Base-by-base conservation (phyloP, 1,140 invertebrate genomes). In the Caenorhabditis remanei region DNA sequence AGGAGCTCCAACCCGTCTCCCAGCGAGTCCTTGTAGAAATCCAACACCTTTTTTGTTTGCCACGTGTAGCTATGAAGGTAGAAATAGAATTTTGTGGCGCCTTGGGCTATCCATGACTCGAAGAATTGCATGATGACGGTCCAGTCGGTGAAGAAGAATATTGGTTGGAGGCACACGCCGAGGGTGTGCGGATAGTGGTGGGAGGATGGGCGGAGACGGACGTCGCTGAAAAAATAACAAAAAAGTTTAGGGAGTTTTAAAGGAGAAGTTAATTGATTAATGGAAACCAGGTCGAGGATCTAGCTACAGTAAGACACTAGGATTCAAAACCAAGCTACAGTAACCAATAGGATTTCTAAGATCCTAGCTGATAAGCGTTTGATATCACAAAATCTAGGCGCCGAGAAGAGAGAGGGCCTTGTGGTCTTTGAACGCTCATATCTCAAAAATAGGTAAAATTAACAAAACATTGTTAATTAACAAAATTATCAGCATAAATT, bases 21-120 rank as follows among this genome's bases (percentile, higher is more conserved):
- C 55, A 84, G 14, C 11, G 83, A 84, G 21, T 84, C 21, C 41
- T 84, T 84, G 40, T 84, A 84, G 24, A 84, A 84, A 84, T 84
- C 55, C n/a, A 84, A 46, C 0, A 84, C 83, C 41, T 43, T 65
- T 61, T 61, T 84, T 1, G 83, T 84, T 48, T 84, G 83, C 83
- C 83, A 84, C 40, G 83, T 84, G 83, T 84, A 84, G 43, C 83
- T 84, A n/a, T 84, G 83, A 0, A 58, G 9, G 40, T 84, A 84
- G 11, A 84, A 84, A 41, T 84, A 84, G 83, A 84, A 84, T 65
- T 84, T 84, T 48, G 83, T 84, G 41, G 83, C 83, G 19, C 83
- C 83, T 8, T 84, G 83, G 5, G 83, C 83, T 13, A 84, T 58
- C 83, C 83, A 84, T 58, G 83, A 84, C 21, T 84, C 83, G 83